A percentile compares a stretch with the other conserved stretches of the same genome.
Evolutionary conservation across 1,140 invertebrate genomes (phyloP).

Genomic region (Artemia franciscana): DNA sequence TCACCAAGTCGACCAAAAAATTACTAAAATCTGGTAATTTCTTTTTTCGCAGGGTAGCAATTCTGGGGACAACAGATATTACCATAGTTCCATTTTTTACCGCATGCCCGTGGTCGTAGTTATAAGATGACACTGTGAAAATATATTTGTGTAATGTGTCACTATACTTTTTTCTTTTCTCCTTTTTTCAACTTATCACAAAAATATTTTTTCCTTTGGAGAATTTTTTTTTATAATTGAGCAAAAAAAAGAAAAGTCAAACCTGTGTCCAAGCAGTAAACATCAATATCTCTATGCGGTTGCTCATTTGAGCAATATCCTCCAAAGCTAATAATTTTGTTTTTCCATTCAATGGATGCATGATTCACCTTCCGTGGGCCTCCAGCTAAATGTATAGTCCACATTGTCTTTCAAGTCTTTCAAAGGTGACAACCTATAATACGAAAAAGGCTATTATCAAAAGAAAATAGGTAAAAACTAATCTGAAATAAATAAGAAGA

Average conservation of each 20-base stretch:
- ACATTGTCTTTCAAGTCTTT: too few relatives aligned
- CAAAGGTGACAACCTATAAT: too few relatives aligned
- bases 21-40: too few relatives aligned
- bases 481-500: too few relatives aligned
- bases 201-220: neutral
- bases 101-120: neutral
- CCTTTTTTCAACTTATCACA: neutral
- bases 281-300: neutral
- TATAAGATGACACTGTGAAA: neutral
- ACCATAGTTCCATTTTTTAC: neutral
- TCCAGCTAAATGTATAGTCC: neutral
- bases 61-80: too few relatives aligned
- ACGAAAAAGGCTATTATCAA: too few relatives aligned
- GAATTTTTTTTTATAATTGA: too few relatives aligned
- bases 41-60: too few relatives aligned
- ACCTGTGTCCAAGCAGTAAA: neutral
- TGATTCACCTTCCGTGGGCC: neutral
- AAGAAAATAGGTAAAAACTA: too few relatives aligned
- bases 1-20: too few relatives aligned
- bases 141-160: neutral
- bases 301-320: neutral
- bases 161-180: neutral
- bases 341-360: neutral
- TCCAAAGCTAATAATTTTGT: neutral
- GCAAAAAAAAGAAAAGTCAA: too few relatives aligned